Base-by-base conservation (phyloP, 2,113 vertebrate genomes). In the Eudyptes chrysolophus region DNA sequence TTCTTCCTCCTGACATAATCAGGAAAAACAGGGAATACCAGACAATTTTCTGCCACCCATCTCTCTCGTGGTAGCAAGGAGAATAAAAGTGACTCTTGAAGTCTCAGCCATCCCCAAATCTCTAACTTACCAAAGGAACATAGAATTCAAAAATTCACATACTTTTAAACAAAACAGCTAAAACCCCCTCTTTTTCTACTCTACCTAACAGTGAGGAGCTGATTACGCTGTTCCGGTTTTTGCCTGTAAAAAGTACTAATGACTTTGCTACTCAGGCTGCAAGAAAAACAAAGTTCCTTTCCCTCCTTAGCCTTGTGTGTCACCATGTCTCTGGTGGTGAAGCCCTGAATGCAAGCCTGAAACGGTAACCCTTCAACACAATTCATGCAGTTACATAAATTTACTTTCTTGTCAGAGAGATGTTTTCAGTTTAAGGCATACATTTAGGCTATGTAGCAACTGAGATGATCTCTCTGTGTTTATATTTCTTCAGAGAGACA, bases 381-480 rank as follows among this genome's bases (percentile, higher is more conserved):
- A 46, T 82, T 84, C 77, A 75, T 60, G 27, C 36, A 80, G 66
- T 90, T 82, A 85, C 48, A 87, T 85, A 76, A 75, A 95, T 84
- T 96, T 92, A 72, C 49, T 92, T 87, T 87, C 80, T 87, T 93
- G 72, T 78, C 93, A 82, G 38, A 94, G 55, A 87, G 46, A 30
- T 25, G 29, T 71, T 94, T 96, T 68, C 61, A 64, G 93, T 97
- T 97, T 87, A 91, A 96, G 93, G 77, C 91, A 81, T 82, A 48
- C 40, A 78, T 93, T 93, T 87, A 88, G 93, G 80, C 87, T 96
- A 85, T 68, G 84, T 75, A 95, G 74, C 38, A 91, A 84, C 84
- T 36, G 44, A 87, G 69, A 68, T 49, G 24, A 76, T 90, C 40
- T 77, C 69, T 82, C 29, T 4, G 0, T 81, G 54, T 92, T 94